Evolutionary conservation across 2,113 vertebrate genomes (phyloP), one percentile per base, ranked within the genome.

Genomic region (Progne subis): DNA sequence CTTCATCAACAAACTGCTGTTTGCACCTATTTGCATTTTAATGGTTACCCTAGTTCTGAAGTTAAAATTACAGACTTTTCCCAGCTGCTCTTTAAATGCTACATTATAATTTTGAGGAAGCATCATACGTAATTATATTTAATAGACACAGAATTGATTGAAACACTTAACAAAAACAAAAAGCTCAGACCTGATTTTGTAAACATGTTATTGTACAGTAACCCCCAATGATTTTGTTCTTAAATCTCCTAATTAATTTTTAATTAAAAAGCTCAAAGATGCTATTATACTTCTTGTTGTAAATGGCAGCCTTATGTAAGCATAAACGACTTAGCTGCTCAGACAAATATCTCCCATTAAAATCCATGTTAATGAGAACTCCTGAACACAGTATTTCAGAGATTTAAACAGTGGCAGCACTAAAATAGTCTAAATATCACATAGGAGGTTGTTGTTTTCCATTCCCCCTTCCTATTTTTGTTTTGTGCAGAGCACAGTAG

Each of bases 171-270:
- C 94, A 90, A 96, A 97, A 97, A 97, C 97, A 97, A 96, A 96
- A 96, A 97, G 95, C 97, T 91, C 97, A 97, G 96, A 92, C 96
- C 97, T 97, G 97, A 97, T 98, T 98, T 97, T 95, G 97, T 97
- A 98, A 98, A 98, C 98, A 97, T 95, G 97, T 96, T 97, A 97
- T 97, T 98, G 98, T 98, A 98, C 97, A 96, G 97, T 97, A 98
- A 98, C 98, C 98, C 97, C 98, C 95, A 89, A 98, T 96, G 97
- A 98, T 94, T 98, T 97, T 97, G 96, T 97, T 98, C 98, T 98
- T 98, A 98, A 98, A 97, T 97, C 97, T 98, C 96, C 97, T 98
- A 98, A 98, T 98, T 98, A 98, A 98, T 98, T 98, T 98, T 98
- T 98, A 98, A 98, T 98, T 98, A 98, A 98, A 98, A 98, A 97